Base-by-base conservation (phyloP, 2,888 invertebrate species). In the Habrosyne pyritoides region DNA sequence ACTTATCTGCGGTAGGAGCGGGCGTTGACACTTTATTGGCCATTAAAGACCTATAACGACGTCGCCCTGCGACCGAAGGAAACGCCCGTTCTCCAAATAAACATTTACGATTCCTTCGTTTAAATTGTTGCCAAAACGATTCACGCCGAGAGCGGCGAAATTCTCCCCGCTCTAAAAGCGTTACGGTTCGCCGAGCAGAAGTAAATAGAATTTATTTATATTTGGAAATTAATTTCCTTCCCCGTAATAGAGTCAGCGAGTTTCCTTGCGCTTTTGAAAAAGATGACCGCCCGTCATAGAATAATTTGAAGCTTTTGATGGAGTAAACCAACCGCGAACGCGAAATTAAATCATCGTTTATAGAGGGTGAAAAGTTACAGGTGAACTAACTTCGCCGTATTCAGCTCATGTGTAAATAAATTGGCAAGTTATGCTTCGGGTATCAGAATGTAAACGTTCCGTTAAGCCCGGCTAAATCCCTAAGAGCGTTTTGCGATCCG, bases 141-240 rank as follows among this genome's bases (percentile, higher is more conserved):
- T 89, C 84, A 70, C 83, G 81, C 84, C 74, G 74, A 72, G 77
- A 79, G 75, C 75, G 77, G 75, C 69, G 70, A 78, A 84, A 80
- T 83, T 84, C 80, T 73, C 81, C 76, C 69, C 75, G 67, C 74
- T 80, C 83, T 87, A 84, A 89, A 87, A 83, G 82, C 84, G 83
- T 86, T 84, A 87, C 83, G 83, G 83, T 83, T 81, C 84, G 84
- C 80, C 81, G 80, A 86, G 85, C 85, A 85, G 84, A 87, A 89
- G 83, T 86, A 87, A 91, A 89, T 81, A 79, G 81, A 88, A 89
- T 90, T 89, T 87, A 89, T 89, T 89, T 90, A 87, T 89, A 86
- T 90, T 89, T 81, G 81, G 72, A 84, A 85, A 88, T 88, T 89
- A 86, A 89, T 88, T 88, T 87, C 79, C 79, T 82, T 65, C 66